These are phyloP conservation scores for Drepana arcuata DNA, from an alignment of 1,140 invertebrate species.

Conservation along the genomic window DNA sequence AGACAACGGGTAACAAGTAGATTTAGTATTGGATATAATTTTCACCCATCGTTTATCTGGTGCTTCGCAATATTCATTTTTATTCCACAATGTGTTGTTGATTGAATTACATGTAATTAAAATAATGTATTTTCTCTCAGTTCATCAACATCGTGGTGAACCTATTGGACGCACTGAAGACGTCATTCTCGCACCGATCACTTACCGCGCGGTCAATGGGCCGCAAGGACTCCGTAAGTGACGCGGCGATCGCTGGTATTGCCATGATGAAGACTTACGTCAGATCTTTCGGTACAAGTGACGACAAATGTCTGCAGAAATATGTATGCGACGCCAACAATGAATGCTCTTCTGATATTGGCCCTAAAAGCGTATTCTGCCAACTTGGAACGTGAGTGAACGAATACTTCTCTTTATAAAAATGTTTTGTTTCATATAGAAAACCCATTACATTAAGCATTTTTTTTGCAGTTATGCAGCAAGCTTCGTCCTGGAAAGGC, in stretches of 20 bases:
- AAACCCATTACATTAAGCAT: conserved; percentile 1
- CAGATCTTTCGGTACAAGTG: conserved; percentile 83
- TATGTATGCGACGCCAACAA: conserved; percentile 91
- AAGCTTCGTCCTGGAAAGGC: conserved; percentile 85
- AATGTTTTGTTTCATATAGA: too few species aligned
- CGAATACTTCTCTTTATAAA: too few species aligned
- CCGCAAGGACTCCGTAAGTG: conserved; percentile 87
- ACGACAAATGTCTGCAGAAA: conserved; percentile 85
- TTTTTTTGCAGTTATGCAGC: conserved; percentile 81
- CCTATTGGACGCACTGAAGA: conserved; percentile 90
- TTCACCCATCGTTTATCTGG: too few species aligned
- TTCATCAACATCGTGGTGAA: conserved; percentile 93
- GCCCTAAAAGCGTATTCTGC: conserved; percentile 89
- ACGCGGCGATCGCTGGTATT: conserved; percentile 87
- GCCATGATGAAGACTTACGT: conserved; percentile 92
- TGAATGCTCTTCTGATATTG: conserved; percentile 88
- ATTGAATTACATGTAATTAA: not conserved
- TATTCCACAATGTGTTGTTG: not conserved
- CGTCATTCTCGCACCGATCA: conserved; percentile 91
- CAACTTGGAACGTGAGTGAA: conserved; percentile 93
- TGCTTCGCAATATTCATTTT: too few species aligned
- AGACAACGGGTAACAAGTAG: not conserved
- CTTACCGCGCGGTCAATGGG: conserved; percentile 85
- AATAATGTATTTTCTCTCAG: conserved; percentile 67
- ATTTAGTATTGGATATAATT: too few species aligned